These are phyloP conservation scores for Ochlodes sylvanus DNA, from an alignment of 2,888 invertebrate genomes.

Conservation along the genomic window DNA sequence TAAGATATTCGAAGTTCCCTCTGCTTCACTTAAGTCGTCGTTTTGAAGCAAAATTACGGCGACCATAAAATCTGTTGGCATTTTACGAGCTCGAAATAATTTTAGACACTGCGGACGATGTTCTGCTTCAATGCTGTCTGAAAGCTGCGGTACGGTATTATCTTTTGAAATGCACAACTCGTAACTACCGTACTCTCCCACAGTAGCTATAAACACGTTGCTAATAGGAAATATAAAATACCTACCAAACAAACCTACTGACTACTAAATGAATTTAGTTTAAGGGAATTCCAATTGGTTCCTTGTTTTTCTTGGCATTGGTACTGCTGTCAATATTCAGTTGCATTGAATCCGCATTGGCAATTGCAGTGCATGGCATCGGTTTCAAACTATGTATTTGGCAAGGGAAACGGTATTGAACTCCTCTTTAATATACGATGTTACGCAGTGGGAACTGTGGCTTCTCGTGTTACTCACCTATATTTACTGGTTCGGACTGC, in stretches of 20 bases:
- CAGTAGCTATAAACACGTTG: conserved; percentile 21
- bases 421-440: conserved; percentile 17
- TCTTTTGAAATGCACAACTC: conserved; percentile 20
- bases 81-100: conserved; percentile 35
- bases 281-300: conserved; percentile 23
- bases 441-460: conserved; percentile 26
- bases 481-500: background rate
- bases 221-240: conserved; percentile 28
- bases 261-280: conserved; percentile 23
- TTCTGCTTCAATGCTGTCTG: conserved; percentile 23
- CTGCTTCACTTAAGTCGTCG: conserved; percentile 26
- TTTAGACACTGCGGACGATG: conserved; percentile 26
- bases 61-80: conserved; percentile 32
- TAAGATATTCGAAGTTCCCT: conserved; percentile 28
- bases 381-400: conserved; percentile 33
- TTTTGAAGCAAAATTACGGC: conserved; percentile 35
- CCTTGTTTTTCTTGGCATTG: conserved; percentile 36
- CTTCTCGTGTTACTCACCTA: conserved; percentile 17
- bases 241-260: conserved; percentile 1
- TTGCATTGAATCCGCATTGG: conserved; percentile 33
- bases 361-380: conserved; percentile 28
- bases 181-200: conserved; percentile 12
- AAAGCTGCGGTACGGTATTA: conserved; percentile 8
- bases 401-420: conserved; percentile 15
- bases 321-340: conserved; percentile 22